Conservation (phyloP, 2,113 vertebrate species). For the Eurystomus gularis region DNA sequence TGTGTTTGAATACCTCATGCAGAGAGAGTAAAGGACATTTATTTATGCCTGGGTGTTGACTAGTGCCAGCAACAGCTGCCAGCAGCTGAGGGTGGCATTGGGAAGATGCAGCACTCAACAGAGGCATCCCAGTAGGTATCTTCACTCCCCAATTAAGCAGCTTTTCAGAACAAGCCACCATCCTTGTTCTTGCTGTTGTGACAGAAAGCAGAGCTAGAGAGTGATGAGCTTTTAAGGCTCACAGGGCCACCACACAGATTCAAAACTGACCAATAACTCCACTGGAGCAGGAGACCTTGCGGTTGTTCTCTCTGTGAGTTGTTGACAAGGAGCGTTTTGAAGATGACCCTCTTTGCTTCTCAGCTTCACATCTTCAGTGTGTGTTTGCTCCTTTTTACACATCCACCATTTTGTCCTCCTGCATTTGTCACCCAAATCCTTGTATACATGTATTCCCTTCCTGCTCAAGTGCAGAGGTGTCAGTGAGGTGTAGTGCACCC, state of each 20-base stretch:
- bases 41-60: background rate
- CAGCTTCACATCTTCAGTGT: background rate
- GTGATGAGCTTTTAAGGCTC: background rate
- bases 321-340: background rate
- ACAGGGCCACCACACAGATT: background rate
- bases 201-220: background rate
- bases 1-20: conserved; percentile 16
- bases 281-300: background rate
- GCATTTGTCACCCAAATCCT: background rate
- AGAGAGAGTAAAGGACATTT: background rate
- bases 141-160: background rate
- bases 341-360: background rate
- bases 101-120: background rate
- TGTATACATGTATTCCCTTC: background rate
- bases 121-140: background rate
- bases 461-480: background rate
- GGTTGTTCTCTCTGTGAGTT: background rate
- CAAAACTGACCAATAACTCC: background rate
- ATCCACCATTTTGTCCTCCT: background rate
- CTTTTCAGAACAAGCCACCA: background rate
- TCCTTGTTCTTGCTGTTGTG: background rate
- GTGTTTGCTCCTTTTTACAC: background rate
- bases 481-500: background rate
- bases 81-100: background rate
- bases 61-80: background rate